Base-by-base conservation (phyloP, 2,797 vertebrate species). In the Okamejei kenojei region DNA sequence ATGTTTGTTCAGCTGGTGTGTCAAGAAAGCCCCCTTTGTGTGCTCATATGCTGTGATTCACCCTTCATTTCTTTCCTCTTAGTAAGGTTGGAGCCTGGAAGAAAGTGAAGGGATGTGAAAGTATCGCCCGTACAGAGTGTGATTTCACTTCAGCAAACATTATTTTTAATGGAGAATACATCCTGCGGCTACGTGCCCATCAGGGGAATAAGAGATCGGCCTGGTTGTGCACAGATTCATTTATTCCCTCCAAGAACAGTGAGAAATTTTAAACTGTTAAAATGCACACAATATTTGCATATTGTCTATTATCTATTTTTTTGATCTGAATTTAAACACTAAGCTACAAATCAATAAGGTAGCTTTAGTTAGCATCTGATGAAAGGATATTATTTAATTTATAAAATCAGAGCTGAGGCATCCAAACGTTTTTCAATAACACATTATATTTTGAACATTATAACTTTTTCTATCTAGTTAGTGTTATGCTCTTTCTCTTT, bases 81-180 rank as follows among this genome's bases (percentile, higher is more conserved):
- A 92, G 90, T 76, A 7, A 0, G 13, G 1, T 74, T 29, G 26
- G 71, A 45, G 29, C 0, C 10, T 92, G 71, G 71, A 54, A 0
- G 26, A 32, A 74, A 26, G 90, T 92, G 90, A 45, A 73, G 71
- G 71, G 71, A 29, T 92, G 90, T 45, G 13, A 76, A 92, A 76
- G 1, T 38, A 92, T 92, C 90, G 45, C 10, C 71, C 35, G 11
- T 45, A 73, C 71, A 92, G 38, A 54, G 38, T 92, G 90, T 73
- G 90, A 92, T 76, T 92, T 73, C 35, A 92, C 35, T 92, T 45
- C 71, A 13, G 0, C 5, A 54, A 5, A 54, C 71, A 54, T 92
- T 29, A 1, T 26, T 10, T 92, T 92, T 76, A 0, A 11, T 17
- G 90, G 35, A 26, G 11, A 26, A 45, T 92, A 76, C 38, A 5